These are phyloP conservation scores for Halcyon badia DNA, from an alignment of 2,797 vertebrate genomes.

Conservation along the genomic window DNA sequence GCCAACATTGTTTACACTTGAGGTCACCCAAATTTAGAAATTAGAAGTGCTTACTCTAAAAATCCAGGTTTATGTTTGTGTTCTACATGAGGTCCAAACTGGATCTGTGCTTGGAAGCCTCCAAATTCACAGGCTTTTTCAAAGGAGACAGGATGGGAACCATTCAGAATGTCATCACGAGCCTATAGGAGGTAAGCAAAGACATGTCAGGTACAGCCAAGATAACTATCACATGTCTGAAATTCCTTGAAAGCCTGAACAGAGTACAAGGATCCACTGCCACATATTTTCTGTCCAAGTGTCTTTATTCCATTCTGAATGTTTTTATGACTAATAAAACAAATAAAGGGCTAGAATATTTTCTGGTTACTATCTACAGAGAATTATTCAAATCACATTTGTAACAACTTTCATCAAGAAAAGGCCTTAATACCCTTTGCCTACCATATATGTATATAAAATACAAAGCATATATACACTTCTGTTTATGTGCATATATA, in stretches of 20 bases:
- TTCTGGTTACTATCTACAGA: not conserved
- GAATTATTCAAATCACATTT: not conserved
- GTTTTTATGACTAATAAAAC: not conserved
- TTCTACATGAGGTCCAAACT: conserved; percentile 97
- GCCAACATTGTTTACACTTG: not conserved
- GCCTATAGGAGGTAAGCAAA: conserved; percentile 81
- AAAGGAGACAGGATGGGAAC: conserved; percentile 98
- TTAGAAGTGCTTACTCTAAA: conserved; percentile 90
- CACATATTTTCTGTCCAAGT: not conserved
- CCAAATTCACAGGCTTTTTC: conserved; percentile 98
- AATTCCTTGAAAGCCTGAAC: not conserved
- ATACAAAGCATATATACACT: not conserved
- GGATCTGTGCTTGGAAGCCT: conserved; percentile 98
- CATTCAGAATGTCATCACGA: conserved; percentile 97
- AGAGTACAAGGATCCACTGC: not conserved
- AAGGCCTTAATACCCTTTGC: not conserved
- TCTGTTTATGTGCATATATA: accelerated
- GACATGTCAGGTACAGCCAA: not conserved
- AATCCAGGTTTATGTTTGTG: conserved; percentile 99
- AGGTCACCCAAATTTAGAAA: not conserved
- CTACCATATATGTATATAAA: accelerated
- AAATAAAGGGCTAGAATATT: not conserved
- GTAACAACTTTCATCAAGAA: not conserved
- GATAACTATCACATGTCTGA: not conserved
- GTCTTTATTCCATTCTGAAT: not conserved